A percentile compares a stretch with the other conserved stretches of the same genome.
Conservation (phyloP, 2,797 vertebrate genomes). For the Choloepus didactylus region DNA sequence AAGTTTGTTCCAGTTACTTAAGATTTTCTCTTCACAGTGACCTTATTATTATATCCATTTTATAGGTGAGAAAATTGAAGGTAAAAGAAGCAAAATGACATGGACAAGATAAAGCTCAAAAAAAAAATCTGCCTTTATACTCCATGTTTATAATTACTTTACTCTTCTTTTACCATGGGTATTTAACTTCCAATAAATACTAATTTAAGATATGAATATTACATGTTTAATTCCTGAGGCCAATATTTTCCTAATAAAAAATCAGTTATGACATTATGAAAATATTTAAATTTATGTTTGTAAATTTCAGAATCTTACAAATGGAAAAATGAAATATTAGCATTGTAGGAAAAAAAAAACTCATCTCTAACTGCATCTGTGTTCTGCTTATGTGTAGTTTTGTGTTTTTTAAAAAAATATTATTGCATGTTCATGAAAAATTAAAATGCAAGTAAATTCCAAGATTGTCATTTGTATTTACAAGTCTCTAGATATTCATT, state of each 20-base stretch:
- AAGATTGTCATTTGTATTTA: not conserved
- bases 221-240: not conserved
- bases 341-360: not conserved
- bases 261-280: not conserved
- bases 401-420: not conserved
- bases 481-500: conserved; percentile 16
- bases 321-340: not conserved
- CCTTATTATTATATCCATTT: not conserved
- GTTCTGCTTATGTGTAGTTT: not conserved
- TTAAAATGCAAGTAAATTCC: conserved; percentile 45
- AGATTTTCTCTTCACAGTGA: not conserved
- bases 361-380: not conserved
- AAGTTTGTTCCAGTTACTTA: rapidly evolving
- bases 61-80: not conserved
- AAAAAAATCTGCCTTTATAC: not conserved
- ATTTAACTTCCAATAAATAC: conserved; percentile 10
- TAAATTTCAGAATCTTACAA: not conserved
- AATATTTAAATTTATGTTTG: not conserved
- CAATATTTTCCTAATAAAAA: not conserved
- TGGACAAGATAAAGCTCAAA: not conserved
- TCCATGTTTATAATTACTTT: not conserved
- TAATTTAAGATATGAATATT: conserved; percentile 63
- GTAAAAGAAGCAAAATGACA: not conserved
- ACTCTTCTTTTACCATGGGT: not conserved
- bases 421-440: conserved; percentile 13